Base-by-base conservation (phyloP, 1,140 invertebrate species). In the Brachionus sp. region DNA sequence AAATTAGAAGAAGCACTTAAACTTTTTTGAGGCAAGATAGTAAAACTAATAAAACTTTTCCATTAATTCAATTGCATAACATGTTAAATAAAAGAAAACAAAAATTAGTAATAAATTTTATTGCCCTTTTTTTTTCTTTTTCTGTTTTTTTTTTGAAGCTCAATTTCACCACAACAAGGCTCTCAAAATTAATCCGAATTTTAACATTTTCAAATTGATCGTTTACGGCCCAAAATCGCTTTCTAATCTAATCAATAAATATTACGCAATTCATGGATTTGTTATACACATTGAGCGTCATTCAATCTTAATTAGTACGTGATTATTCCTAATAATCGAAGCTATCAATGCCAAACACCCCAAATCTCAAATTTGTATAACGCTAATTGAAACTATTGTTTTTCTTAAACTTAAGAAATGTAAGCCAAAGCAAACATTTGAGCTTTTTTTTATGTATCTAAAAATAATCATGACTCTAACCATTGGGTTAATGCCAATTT, bases 71-170 rank as follows among this genome's bases (percentile, higher is more conserved):
- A 57, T 57, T 57, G 19, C 19, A 57, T 57, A 57, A 57, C 50
- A 57, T 57, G 16, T 23, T 23, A 57, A 57, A 57, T 23, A 57
- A 57, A n/a, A 57, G 50, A 57, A 57, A 57, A 57, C 50, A 57
- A 57, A 23, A 19, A 57, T 57, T 57, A 57, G n/a, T 57, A 57
- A 57, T 57, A 57, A 57, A 57, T 57, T 57, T 57, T 57, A 57
- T 57, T 57, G 19, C 50, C 19, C 50, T 57, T 19, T 57, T 19
- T 57, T 57, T 42, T 42, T 13, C 19, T 29, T 2, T 57, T 19
- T 57, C 6, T 57, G 19, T 42, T 42, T 13, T 57, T 29, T 2
- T 29, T 29, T 13, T 57, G 50, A 57, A 57, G 50, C 50, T 57
- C 19, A 57, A 57, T 57, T 57, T 57, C 50, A 16, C 50, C 19